Percentiles rank a stretch among this genome's conserved stretches.
Conservation (phyloP, 1,140 invertebrate genomes). For the Drosophila willistoni region DNA sequence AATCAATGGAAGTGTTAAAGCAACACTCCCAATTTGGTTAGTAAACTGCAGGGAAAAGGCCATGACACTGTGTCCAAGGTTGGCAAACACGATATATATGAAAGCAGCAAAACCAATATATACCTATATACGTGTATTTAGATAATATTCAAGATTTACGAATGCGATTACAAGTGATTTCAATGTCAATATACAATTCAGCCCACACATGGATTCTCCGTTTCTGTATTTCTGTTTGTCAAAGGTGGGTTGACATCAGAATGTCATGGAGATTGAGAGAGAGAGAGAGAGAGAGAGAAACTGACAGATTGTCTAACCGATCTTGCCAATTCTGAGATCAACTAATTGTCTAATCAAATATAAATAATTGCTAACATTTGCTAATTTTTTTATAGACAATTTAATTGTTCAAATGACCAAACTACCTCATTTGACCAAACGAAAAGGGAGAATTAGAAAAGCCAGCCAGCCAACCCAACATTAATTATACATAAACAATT, state of each 20-base stretch:
- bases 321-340: constrained; percentile 47
- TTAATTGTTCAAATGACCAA: constrained; percentile 26
- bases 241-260: constrained; percentile 7
- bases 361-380: constrained; percentile 29
- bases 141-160: constrained; percentile 8
- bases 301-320: constrained; percentile 25
- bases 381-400: constrained; percentile 30
- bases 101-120: not conserved
- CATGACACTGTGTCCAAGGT: constrained; percentile 67
- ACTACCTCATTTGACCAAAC: constrained; percentile 30
- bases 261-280: not conserved
- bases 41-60: constrained; percentile 36
- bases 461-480: not conserved
- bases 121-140: not conserved
- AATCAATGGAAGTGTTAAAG: constrained; percentile 4
- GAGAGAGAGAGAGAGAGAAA: not conserved
- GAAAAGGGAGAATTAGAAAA: not conserved
- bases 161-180: constrained; percentile 4
- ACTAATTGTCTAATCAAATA: constrained; percentile 62
- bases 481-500: constrained; percentile 5
- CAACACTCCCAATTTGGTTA: constrained; percentile 62
- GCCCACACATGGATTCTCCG: constrained; percentile 12
- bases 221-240: constrained; percentile 12
- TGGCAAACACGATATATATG: constrained; percentile 32
- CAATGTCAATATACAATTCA: constrained; percentile 4